phyloP scores from a whole-genome alignment of 2,113 vertebrate species.

The Oncorhynchus nerka region DNA sequence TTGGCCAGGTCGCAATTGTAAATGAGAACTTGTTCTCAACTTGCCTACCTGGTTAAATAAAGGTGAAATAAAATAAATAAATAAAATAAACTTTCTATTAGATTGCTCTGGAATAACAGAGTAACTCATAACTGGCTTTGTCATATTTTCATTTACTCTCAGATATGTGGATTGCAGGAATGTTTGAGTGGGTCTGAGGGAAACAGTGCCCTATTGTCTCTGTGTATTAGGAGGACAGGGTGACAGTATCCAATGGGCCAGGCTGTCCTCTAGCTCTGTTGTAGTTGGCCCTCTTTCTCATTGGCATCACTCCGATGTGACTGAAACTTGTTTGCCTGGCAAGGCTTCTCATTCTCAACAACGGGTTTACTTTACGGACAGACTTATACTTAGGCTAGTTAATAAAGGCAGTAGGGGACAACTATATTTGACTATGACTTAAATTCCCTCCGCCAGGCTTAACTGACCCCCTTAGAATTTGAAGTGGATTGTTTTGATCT shows the following conservation, averaged over 20 bases:
- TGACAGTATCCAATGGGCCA: constrained; percentile 8
- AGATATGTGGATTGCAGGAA: neutral
- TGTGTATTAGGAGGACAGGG: neutral
- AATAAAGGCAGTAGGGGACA: neutral
- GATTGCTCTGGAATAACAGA: neutral
- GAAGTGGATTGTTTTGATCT: neutral
- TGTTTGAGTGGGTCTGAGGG: neutral
- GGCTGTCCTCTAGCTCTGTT: neutral
- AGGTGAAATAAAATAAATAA: too few relatives aligned
- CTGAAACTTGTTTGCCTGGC: neutral
- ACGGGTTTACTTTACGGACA: neutral
- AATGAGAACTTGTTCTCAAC: too few relatives aligned
- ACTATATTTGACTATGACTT: neutral
- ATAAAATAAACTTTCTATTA: neutral
- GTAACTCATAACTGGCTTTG: neutral
- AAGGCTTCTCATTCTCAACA: neutral
- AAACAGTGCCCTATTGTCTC: constrained; percentile 14
- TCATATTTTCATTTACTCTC: neutral
- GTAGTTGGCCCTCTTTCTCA: neutral
- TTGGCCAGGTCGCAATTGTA: too few relatives aligned
- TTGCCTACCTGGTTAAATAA: too few relatives aligned
- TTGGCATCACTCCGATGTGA: neutral
- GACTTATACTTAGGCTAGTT: neutral
- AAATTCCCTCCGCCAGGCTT: neutral
- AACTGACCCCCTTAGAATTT: neutral